A percentile compares a stretch with the other conserved stretches of the same genome.
Evolutionary conservation across 1,140 invertebrate genomes (phyloP).

Genomic region (Nasonia giraulti): DNA sequence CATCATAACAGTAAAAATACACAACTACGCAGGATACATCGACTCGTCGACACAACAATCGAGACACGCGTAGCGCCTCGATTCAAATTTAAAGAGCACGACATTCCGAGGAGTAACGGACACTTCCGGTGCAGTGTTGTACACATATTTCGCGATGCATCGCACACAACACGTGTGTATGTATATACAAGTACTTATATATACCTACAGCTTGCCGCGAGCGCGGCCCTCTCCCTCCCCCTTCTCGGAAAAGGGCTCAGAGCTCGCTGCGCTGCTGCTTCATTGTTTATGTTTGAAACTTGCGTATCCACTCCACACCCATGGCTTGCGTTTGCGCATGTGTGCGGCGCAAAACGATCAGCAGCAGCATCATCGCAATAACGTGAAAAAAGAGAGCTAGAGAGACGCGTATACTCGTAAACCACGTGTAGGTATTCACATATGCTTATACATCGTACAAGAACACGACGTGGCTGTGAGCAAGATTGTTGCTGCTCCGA

Average conservation of each 20-base stretch:
- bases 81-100: slow-evolving; percentile 9
- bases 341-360: background rate
- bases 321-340: background rate
- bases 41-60: background rate
- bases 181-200: background rate
- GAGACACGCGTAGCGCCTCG: background rate
- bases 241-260: background rate
- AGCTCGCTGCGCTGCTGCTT: background rate
- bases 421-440: background rate
- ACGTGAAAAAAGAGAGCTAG: background rate
- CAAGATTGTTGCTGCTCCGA: background rate
- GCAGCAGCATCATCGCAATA: background rate
- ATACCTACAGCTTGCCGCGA: background rate
- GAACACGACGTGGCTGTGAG: background rate
- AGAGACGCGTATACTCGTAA: background rate
- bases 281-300: slow-evolving; percentile 13
- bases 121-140: background rate
- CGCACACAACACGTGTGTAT: background rate
- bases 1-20: background rate
- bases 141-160: background rate
- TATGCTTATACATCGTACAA: background rate
- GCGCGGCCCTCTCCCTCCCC: background rate
- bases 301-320: background rate
- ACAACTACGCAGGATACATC: background rate
- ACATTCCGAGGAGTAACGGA: background rate